A percentile compares a stretch with the other conserved stretches of the same genome.
Conservation (phyloP, 2,113 vertebrate genomes). For the Percopsis transmontana region DNA sequence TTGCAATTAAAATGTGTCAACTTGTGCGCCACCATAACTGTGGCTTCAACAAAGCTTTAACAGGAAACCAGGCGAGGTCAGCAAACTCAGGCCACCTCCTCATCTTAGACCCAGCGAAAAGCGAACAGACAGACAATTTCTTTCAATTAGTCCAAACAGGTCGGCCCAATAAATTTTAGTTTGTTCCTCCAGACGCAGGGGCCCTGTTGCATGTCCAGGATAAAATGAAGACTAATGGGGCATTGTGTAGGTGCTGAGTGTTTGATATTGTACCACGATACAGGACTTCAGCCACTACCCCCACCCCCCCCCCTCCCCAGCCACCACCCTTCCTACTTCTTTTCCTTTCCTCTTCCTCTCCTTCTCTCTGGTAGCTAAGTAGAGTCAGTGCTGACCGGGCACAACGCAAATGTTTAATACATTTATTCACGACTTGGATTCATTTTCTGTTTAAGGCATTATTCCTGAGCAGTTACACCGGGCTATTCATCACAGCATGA, state of each 20-base stretch:
- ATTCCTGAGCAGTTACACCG: conserved; percentile 49
- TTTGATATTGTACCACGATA: conserved; percentile 66
- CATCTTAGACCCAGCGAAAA: conserved; percentile 62
- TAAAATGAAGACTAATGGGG: conserved; percentile 84
- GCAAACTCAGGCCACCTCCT: conserved; percentile 38
- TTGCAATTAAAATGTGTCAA: too few species aligned
- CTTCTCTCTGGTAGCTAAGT: conserved; percentile 51
- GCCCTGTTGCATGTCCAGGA: conserved; percentile 76
- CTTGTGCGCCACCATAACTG: conserved; percentile 23
- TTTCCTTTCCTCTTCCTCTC: conserved; percentile 4
- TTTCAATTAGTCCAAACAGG: conserved; percentile 81
- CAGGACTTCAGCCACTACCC: conserved; percentile 21
- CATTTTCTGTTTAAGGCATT: conserved; percentile 73
- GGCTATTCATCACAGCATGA: conserved; percentile 71
- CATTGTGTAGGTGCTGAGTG: conserved; percentile 73
- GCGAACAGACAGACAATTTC: conserved; percentile 83
- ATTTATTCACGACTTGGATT: conserved; percentile 69
- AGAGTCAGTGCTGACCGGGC: conserved; percentile 70
- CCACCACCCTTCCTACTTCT: neutral
- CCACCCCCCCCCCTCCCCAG: neutral
- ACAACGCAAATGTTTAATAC: conserved; percentile 71
- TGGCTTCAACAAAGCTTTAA: neutral
- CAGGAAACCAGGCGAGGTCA: conserved; percentile 15
- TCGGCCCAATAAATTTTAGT: conserved; percentile 81
- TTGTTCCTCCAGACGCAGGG: conserved; percentile 74